Base-by-base conservation (phyloP, 1,140 invertebrate species). In the Aphaenogaster floridana region DNA sequence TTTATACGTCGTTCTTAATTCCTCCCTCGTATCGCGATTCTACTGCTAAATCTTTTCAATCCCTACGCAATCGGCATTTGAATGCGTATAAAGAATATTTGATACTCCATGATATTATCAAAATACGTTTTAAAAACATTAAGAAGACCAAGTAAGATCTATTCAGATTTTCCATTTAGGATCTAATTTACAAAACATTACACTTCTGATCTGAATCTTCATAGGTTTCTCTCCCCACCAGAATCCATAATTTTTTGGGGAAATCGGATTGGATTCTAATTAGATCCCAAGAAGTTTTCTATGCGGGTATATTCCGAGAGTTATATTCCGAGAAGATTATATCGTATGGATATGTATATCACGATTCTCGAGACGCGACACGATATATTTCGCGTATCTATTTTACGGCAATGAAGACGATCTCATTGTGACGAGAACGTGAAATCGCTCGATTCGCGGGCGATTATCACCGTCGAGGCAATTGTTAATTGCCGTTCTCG, bases 401-500 rank as follows among this genome's bases (percentile, higher is more conserved):
- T 21, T 42, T 42, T 11, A 21, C 39, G 13, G 9, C 9, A 34
- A 48, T 21, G 36, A 69, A 69, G 13, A 54, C 8, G 42, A 52
- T 64, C 9, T 77, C 34, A 34, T 11, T 3, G 28, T 69, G 42
- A 69, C 21, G n/a, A 69, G 2, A 50, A 9, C 28, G 45, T 17
- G 64, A 72, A 77, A 86, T 86, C 72, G 76, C 45, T 69, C 54
- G 88, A 86, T 80, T 86, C 48, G 71, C 52, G 72, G 61, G 0
- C 36, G 54, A 81, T 81, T 81, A 45, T 61, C 7, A 0, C 36
- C 7, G 52, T 2, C 39, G 36, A 50, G 54, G 64, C 78, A 59
- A 68, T 83, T 72, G 78, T 90, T 90, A 90, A 90, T 90, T 84
- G 57, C 45, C 77, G 34, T 11, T 63, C 86, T 86, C 85, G 48